A percentile compares a stretch with the other conserved stretches of the same genome.
Evolutionary conservation across 2,113 vertebrate species (phyloP).

Genomic region (Saguinus imperator): DNA sequence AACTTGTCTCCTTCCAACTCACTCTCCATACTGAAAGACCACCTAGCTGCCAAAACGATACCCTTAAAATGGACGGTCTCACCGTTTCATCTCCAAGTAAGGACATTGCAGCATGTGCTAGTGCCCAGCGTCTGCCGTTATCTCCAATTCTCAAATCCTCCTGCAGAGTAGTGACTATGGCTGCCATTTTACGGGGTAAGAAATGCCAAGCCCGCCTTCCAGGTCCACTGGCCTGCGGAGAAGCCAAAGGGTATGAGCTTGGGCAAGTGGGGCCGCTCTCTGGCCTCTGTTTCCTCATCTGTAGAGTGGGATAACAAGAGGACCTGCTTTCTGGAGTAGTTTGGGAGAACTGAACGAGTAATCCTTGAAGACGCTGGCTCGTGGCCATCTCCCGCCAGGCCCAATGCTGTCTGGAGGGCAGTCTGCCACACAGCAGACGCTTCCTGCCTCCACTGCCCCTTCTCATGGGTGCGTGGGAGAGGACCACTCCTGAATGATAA

Average conservation of each 20-base stretch:
- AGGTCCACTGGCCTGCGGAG: background rate
- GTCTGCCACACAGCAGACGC: background rate
- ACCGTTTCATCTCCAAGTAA: background rate
- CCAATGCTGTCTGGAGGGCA: background rate
- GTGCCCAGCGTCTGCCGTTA: background rate
- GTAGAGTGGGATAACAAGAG: background rate
- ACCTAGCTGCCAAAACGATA: background rate
- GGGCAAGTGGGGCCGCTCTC: background rate
- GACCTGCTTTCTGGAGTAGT: too few relatives aligned
- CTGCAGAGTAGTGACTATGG: background rate
- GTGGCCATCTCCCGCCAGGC: background rate
- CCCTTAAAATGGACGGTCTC: background rate
- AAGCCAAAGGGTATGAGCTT: background rate
- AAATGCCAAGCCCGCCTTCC: background rate
- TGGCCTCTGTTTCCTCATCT: background rate
- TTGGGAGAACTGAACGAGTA: background rate
- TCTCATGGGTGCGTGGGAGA: background rate
- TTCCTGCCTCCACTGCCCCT: background rate
- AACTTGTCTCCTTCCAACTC: background rate
- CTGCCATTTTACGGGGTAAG: background rate
- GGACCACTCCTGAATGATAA: slow-evolving; percentile 46
- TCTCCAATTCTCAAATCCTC: background rate
- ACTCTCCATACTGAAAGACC: background rate
- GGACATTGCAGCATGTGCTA: background rate
- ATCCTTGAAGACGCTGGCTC: background rate